Percentiles rank a stretch among this genome's conserved stretches.
These are phyloP conservation scores for Pollenia labialis DNA, from an alignment of 2,888 invertebrate species.

Conservation along the genomic window DNA sequence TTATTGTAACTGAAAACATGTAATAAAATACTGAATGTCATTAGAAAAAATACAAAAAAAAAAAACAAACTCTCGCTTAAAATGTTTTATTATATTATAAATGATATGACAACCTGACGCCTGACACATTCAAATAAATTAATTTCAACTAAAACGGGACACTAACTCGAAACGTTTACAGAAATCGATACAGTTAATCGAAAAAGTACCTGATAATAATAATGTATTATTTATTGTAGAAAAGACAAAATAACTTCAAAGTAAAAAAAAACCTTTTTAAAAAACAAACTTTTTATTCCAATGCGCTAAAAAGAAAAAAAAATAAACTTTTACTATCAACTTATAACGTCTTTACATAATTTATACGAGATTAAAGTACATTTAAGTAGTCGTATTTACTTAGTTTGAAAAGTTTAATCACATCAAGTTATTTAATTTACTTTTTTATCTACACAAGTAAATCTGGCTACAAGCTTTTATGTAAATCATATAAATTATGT, in stretches of 20 bases:
- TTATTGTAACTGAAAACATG: slow-evolving; percentile 74
- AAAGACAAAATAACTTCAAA: background rate
- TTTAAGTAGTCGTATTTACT: too few relatives aligned
- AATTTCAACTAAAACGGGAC: slow-evolving; percentile 19
- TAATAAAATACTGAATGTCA: slow-evolving; percentile 75
- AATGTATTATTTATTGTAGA: background rate
- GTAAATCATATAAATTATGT: too few relatives aligned
- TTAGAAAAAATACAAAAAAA: slow-evolving; percentile 63
- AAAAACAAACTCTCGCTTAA: slow-evolving; percentile 8
- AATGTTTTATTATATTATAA: slow-evolving; percentile 33
- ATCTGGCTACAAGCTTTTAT: too few relatives aligned
- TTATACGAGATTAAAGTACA: too few relatives aligned
- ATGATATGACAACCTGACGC: slow-evolving; percentile 27
- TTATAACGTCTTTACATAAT: too few relatives aligned
- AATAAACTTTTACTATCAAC: too few relatives aligned
- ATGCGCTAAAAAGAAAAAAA: too few relatives aligned
- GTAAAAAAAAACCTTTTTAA: too few relatives aligned
- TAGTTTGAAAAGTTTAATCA: too few relatives aligned
- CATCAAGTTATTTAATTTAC: too few relatives aligned
- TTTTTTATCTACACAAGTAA: too few relatives aligned
- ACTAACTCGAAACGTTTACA: background rate
- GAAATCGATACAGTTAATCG: background rate
- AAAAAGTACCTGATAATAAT: background rate
- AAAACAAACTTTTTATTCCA: too few relatives aligned
- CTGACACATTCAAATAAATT: slow-evolving; percentile 38